Percentiles rank a stretch among this genome's conserved stretches.
Conservation (phyloP, 2,888 invertebrate species). For the Geotrupes spiniger region DNA sequence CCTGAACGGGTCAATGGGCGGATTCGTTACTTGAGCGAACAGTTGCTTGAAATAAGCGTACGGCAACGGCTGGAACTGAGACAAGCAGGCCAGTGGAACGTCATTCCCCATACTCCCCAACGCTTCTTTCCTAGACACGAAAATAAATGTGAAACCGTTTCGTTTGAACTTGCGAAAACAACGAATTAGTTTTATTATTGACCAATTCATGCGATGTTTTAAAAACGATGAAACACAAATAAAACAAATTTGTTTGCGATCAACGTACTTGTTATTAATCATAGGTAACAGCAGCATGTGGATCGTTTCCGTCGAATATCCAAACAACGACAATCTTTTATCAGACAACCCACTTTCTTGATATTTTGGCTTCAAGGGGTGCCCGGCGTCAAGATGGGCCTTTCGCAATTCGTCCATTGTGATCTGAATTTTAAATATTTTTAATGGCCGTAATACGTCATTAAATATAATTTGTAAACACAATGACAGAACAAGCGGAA, state of each 20-base stretch:
- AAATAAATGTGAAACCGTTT: too few species aligned
- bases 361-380: conserved; percentile 47
- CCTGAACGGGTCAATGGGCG: conserved; percentile 98
- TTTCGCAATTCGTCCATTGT: conserved; percentile 76
- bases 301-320: conserved; percentile 94
- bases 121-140: conserved; percentile 91
- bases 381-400: conserved; percentile 55
- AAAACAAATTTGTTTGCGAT: not conserved
- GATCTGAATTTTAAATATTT: conserved; percentile 55
- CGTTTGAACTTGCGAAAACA: too few species aligned
- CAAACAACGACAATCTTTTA: conserved; percentile 83
- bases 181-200: not conserved
- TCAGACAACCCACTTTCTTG: conserved; percentile 65
- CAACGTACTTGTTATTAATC: conserved; percentile 70
- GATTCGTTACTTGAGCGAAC: conserved; percentile 99
- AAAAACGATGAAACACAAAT: conserved; percentile 4
- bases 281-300: conserved; percentile 92
- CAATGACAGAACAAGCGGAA: conserved; percentile 5
- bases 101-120: conserved; percentile 99
- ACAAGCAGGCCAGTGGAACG: conserved; percentile 94
- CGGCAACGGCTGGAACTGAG: conserved; percentile 88
- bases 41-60: conserved; percentile 99
- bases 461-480: conserved; percentile 9
- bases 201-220: too few species aligned
- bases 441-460: not conserved